Base-by-base conservation (phyloP, 2,888 invertebrate species). In the Ceraclea dissimilis region DNA sequence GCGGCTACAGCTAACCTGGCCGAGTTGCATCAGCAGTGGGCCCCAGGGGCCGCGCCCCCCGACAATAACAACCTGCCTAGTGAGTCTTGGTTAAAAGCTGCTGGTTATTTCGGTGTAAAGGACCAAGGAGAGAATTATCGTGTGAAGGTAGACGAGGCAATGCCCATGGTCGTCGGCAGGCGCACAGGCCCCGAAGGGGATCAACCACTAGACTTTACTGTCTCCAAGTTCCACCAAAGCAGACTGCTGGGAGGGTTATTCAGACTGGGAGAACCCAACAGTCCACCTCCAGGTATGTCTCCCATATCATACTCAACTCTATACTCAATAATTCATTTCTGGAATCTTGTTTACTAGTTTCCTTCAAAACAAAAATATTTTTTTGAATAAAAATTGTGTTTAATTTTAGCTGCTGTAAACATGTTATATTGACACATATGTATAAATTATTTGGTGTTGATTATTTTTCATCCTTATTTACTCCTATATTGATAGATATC, bases 171-270 rank as follows among this genome's bases (percentile, higher is more conserved):
- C 66, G 78, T 83, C 70, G 72, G 71, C 66, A 78, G 82, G 70
- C 64, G 70, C 73, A 66, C 68, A 71, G 60, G 67, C 71, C 71
- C 76, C 78, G 71, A 74, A 69, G 56, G 72, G 57, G 81, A 81
- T 70, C 85, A 85, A 73, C 86, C 86, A 65, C 77, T 86, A 66
- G 86, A 86, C 78, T 86, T 86, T 75, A 86, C 86, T 70, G 85
- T 85, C 79, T 79, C 79, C 60, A 79, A 79, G 60, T 73, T 79
- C 62, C 71, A 66, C 63, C 70, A 52, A 51, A 54, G 60, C 47
- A 71, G 66, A 62, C 59, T 55, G 44, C 60, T 56, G 49, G 61
- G 56, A 65, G 60, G 63, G 61, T 62, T 63, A 57, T 63, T 62
- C 60, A 58, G 62, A 63, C 65, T 65, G 64, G 67, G 69, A 68